Conservation (phyloP, 2,888 invertebrate genomes). For the Megaustenia siamemsis region DNA sequence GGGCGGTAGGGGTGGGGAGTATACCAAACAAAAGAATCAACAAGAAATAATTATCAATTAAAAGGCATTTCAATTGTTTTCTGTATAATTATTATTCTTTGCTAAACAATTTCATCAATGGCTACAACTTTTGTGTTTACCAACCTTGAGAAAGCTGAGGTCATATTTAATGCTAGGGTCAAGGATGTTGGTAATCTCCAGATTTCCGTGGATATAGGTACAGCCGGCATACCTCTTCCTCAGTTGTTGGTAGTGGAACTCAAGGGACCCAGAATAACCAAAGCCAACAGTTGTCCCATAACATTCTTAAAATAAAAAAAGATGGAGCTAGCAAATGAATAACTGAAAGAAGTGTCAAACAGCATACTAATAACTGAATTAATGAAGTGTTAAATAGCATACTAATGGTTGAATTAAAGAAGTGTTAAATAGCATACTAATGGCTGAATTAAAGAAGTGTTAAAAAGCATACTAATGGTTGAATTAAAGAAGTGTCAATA, state of each 20-base stretch:
- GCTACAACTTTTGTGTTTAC: neutral
- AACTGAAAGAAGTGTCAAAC: neutral
- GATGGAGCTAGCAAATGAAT: neutral
- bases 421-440: neutral
- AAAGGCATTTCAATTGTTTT: too few relatives aligned
- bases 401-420: neutral
- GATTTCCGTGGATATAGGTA: constrained; percentile 98
- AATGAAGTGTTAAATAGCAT: neutral
- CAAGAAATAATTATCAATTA: too few relatives aligned
- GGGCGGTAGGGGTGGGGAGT: too few relatives aligned
- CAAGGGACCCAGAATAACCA: constrained; percentile 66
- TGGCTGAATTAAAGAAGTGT: neutral
- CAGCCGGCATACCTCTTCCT: constrained; percentile 91
- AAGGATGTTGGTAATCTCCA: constrained; percentile 95
- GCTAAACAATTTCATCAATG: too few relatives aligned
- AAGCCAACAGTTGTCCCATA: constrained; percentile 70
- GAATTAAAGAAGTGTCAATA: neutral
- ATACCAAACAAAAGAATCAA: too few relatives aligned
- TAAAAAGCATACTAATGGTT: too few relatives aligned
- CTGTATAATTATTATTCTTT: too few relatives aligned
- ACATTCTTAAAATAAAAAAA: constrained; percentile 64
- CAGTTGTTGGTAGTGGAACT: constrained; percentile 70
- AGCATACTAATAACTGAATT: neutral
- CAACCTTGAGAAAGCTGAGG: constrained; percentile 87
- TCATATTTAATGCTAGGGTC: constrained; percentile 85